Percentiles rank a stretch among this genome's conserved stretches.
phyloP scores from a whole-genome alignment of 2,113 vertebrate genomes.

The Psilopsiagon aymara region DNA sequence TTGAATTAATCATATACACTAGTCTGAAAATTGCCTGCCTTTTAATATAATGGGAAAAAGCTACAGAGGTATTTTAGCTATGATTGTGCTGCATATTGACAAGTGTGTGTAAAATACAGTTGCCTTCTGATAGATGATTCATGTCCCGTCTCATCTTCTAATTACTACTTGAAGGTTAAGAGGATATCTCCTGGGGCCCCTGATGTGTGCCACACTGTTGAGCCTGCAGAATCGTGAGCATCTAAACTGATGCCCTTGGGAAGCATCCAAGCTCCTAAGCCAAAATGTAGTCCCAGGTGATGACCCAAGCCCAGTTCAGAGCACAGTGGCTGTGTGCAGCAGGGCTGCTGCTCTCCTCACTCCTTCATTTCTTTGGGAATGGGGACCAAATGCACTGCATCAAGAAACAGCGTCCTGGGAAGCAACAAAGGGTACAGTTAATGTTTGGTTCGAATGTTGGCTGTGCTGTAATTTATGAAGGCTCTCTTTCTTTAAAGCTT shows the following conservation, averaged over 20 bases:
- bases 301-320: background rate
- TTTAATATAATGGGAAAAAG: constrained; percentile 46
- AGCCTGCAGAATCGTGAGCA: background rate
- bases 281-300: background rate
- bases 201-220: background rate
- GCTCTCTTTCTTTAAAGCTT: background rate
- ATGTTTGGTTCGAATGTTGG: background rate
- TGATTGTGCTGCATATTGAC: constrained; percentile 15
- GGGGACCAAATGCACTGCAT: background rate
- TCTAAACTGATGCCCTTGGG: background rate
- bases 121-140: constrained; percentile 12
- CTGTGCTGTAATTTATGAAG: background rate
- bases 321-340: background rate
- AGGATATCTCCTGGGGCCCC: background rate
- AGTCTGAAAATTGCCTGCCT: constrained; percentile 38
- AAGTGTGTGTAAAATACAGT: constrained; percentile 34
- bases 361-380: background rate
- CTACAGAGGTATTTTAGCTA: constrained; percentile 1
- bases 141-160: background rate
- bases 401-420: background rate
- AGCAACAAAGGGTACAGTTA: background rate
- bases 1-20: constrained; percentile 56
- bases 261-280: background rate
- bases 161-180: constrained; percentile 40
- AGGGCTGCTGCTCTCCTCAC: background rate